Percentiles rank a stretch among this genome's conserved stretches.
Conservation (phyloP, 2,113 vertebrate genomes). For the Irena cyanogastra region DNA sequence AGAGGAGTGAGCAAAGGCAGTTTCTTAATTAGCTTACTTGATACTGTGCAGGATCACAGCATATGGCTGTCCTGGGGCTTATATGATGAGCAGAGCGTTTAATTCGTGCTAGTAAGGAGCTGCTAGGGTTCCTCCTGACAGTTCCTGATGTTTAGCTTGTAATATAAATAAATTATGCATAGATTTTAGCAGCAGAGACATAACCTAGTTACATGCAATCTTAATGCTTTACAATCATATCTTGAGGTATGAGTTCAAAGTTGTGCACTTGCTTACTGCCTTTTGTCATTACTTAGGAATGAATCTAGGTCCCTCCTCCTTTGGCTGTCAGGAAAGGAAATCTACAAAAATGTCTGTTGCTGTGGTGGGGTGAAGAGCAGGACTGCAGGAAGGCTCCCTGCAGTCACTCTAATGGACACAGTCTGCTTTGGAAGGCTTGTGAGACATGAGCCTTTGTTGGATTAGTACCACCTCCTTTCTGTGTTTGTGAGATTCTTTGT, state of each 20-base stretch:
- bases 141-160: conserved; percentile 64
- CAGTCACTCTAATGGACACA: neutral
- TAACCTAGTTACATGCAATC: conserved; percentile 55
- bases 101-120: conserved; percentile 55
- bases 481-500: neutral
- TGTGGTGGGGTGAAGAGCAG: neutral
- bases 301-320: neutral
- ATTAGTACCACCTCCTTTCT: neutral
- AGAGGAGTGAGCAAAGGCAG: conserved; percentile 1
- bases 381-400: neutral
- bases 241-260: conserved; percentile 34
- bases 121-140: conserved; percentile 56
- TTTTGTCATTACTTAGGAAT: conserved; percentile 2
- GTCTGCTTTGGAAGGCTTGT: neutral
- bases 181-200: conserved; percentile 59
- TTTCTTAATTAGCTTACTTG: conserved; percentile 63
- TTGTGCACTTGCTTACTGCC: conserved; percentile 2
- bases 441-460: neutral
- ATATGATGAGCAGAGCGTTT: conserved; percentile 46
- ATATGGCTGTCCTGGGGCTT: conserved; percentile 64
- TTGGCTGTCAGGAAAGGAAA: neutral
- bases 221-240: conserved; percentile 55
- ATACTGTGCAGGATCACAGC: conserved; percentile 47
- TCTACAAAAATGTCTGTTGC: neutral
- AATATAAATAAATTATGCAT: conserved; percentile 68